Percentiles rank a stretch among this genome's conserved stretches.
Conservation (phyloP, 1,140 invertebrate species). For the Anastrepha ludens region DNA sequence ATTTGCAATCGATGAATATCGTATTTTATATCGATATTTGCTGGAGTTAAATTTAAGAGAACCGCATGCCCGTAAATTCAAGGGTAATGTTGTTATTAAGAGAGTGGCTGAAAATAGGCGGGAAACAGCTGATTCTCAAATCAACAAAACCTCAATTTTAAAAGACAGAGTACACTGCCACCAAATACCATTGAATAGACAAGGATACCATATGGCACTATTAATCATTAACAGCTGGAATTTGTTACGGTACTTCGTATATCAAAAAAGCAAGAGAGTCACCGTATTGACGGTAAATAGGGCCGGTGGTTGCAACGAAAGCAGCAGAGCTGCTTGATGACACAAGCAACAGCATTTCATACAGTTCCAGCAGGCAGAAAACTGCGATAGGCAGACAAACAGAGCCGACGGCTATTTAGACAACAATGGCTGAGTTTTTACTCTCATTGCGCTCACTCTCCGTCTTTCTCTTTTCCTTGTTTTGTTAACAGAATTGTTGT, state of each 20-base stretch:
- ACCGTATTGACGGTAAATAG: neutral
- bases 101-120: conserved; percentile 52
- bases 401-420: conserved; percentile 43
- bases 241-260: neutral
- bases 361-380: neutral
- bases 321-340: neutral
- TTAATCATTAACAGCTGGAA: conserved; percentile 48
- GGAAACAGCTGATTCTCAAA: conserved; percentile 58
- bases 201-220: neutral
- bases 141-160: conserved; percentile 5
- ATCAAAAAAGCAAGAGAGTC: neutral
- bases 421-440: too few relatives aligned
- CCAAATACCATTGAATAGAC: neutral
- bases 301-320: neutral
- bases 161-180: neutral
- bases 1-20: too few relatives aligned
- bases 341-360: neutral
- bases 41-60: too few relatives aligned
- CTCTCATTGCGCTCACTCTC: neutral
- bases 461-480: neutral
- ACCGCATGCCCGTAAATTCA: too few relatives aligned
- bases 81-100: neutral
- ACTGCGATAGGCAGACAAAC: neutral
- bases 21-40: too few relatives aligned
- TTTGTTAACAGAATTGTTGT: neutral